Percentiles rank a stretch among this genome's conserved stretches.
Evolutionary conservation across 2,113 vertebrate species (phyloP).

Genomic region (Petrocephalus microphthalmus): DNA sequence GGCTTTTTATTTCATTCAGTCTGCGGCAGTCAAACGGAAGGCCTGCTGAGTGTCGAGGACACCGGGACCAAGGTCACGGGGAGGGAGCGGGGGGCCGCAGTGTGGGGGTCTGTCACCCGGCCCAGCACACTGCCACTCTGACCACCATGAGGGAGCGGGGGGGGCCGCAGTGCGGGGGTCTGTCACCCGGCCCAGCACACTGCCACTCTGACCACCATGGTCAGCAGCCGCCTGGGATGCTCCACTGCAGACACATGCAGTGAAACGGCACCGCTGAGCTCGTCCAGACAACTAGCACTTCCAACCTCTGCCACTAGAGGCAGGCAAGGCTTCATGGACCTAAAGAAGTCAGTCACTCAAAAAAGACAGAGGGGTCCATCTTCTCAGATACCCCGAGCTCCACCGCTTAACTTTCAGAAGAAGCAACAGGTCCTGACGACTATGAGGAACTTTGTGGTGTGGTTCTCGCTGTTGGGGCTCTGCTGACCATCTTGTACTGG

Average conservation of each 20-base stretch:
- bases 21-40: constrained; percentile 57
- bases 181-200: background rate
- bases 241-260: background rate
- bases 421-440: background rate
- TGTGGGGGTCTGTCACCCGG: background rate
- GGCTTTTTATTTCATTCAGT: constrained; percentile 61
- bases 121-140: background rate
- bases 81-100: background rate
- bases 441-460: background rate
- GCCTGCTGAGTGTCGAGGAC: constrained; percentile 51
- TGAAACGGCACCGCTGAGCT: background rate
- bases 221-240: background rate
- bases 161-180: background rate
- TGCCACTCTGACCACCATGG: background rate
- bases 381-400: constrained; percentile 35
- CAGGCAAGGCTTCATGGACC: constrained; percentile 31
- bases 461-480: background rate
- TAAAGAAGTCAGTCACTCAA: constrained; percentile 39
- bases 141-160: background rate
- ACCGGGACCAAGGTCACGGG: constrained; percentile 56
- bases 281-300: background rate
- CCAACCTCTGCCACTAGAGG: constrained; percentile 1
- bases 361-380: constrained; percentile 48
- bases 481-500: background rate
- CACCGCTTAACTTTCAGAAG: background rate